Percentiles rank a stretch among this genome's conserved stretches.
Conservation (phyloP, 2,113 vertebrate genomes). For the Macaca fascicularis region T2T-MFA8v1.1 NC_088376.1:6660501-6661000, state of each 20-base stretch:
- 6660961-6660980: neutral
- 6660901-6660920: neutral
- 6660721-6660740: neutral
- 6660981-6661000: neutral
- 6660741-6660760: neutral
- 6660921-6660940: neutral
- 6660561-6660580: neutral
- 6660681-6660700: neutral
- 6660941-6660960: neutral
- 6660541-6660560: neutral
- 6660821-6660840: neutral
- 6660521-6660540: neutral
- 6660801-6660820: slow-evolving; percentile 38
- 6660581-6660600: neutral
- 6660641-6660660: neutral
- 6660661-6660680: neutral
- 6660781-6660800: neutral
- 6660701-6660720: neutral
- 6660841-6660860: neutral
- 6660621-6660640: neutral
- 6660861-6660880: neutral
- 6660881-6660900: neutral
- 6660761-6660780: neutral
- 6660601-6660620: slow-evolving; percentile 1
- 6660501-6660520: neutral